phyloP scores from a whole-genome alignment of 2,797 vertebrate genomes.

The Somateria mollissima region DNA sequence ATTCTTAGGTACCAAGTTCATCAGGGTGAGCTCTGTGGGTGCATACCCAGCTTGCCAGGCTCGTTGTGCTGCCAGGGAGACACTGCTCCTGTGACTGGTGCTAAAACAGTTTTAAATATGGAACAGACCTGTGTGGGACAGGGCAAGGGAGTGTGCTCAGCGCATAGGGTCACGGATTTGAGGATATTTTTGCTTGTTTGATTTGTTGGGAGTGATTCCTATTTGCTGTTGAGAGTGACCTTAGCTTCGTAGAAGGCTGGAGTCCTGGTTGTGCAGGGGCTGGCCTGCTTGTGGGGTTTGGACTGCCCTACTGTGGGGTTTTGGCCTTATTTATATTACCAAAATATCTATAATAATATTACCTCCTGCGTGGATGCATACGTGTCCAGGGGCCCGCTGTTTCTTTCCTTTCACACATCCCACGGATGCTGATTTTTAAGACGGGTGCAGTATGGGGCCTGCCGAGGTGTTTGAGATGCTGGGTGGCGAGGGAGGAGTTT shows the following conservation, averaged over 20 bases:
- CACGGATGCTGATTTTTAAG: not conserved
- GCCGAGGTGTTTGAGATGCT: not conserved
- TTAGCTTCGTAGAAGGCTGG: not conserved
- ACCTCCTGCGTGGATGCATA: not conserved
- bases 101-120: not conserved
- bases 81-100: not conserved
- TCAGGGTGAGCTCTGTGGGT: fast-evolving
- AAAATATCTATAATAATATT: not conserved
- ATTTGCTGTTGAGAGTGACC: not conserved
- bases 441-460: not conserved
- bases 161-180: not conserved
- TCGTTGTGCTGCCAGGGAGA: not conserved
- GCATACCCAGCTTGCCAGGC: not conserved
- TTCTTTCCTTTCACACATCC: not conserved
- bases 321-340: not conserved
- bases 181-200: not conserved
- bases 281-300: not conserved
- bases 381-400: not conserved
- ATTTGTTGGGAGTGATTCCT: not conserved
- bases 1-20: not conserved
- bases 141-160: not conserved
- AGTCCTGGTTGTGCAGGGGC: not conserved
- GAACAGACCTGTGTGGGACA: fast-evolving
- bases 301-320: not conserved
- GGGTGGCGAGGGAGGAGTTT: not conserved